phyloP scores from a whole-genome alignment of 2,113 vertebrate species.

The Eclectus roratus region DNA sequence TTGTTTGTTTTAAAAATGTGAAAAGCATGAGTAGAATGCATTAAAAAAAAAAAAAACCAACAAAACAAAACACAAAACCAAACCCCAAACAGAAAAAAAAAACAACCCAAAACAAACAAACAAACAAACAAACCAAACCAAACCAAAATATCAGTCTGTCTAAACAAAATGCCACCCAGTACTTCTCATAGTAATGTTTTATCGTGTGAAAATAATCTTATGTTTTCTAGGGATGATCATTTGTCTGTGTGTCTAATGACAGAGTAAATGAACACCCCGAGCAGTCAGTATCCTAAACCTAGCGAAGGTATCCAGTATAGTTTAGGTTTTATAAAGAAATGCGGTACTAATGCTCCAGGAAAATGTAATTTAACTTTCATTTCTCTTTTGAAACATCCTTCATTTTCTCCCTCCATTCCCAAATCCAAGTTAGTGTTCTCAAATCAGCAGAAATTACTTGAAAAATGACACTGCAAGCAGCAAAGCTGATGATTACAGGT shows the following conservation, averaged over 20 bases:
- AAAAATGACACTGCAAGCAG: neutral
- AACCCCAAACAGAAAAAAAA: neutral
- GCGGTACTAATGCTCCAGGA: neutral
- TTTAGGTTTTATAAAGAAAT: slow-evolving; percentile 30
- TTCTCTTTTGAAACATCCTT: slow-evolving; percentile 23
- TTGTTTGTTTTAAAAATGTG: neutral
- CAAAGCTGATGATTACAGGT: slow-evolving; percentile 49
- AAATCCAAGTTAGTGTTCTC: neutral
- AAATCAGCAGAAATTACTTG: slow-evolving; percentile 5
- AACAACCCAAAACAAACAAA: neutral
- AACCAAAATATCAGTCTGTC: neutral
- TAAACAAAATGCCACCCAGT: slow-evolving; percentile 3
- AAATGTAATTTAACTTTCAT: slow-evolving; percentile 7
- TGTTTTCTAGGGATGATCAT: slow-evolving; percentile 25
- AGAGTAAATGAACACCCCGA: slow-evolving; percentile 4
- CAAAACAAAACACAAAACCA: neutral
- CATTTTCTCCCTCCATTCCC: neutral
- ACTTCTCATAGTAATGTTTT: neutral
- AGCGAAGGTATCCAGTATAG: neutral
- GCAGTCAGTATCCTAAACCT: neutral
- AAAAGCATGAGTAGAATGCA: neutral
- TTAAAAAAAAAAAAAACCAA: neutral
- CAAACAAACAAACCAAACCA: neutral
- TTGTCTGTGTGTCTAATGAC: slow-evolving; percentile 14
- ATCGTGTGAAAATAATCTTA: neutral